Evolutionary conservation across 2,113 vertebrate species (phyloP).

Genomic region (Ophthalmolycus amberensis): DNA sequence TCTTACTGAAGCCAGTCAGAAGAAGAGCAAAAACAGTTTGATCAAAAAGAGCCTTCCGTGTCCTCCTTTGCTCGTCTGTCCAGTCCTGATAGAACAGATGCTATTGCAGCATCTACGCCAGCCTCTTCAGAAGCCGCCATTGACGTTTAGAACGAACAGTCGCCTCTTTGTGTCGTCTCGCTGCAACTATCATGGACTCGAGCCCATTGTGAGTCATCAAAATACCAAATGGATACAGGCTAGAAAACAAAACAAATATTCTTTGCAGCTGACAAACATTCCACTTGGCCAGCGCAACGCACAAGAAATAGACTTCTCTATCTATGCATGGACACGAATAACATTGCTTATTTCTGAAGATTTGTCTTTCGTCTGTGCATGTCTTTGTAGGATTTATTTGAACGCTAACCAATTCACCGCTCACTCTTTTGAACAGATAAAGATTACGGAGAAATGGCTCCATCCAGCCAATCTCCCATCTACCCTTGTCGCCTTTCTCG

Average conservation of each 20-base stretch:
- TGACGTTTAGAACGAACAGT: too few species aligned
- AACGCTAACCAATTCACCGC: slow-evolving; percentile 1
- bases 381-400: slow-evolving; percentile 34
- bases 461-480: slow-evolving; percentile 28
- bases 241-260: slow-evolving; percentile 4
- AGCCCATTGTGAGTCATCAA: slow-evolving; percentile 52
- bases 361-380: neutral
- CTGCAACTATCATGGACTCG: slow-evolving; percentile 26
- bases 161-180: too few species aligned
- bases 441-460: slow-evolving; percentile 17
- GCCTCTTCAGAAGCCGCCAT: too few species aligned
- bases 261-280: slow-evolving; percentile 22
- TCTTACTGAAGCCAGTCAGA: neutral
- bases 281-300: slow-evolving; percentile 13
- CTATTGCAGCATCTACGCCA: neutral
- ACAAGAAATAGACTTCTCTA: slow-evolving; percentile 21
- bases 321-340: slow-evolving; percentile 39
- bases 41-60: too few species aligned
- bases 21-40: neutral
- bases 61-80: neutral
- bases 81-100: neutral
- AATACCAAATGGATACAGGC: slow-evolving; percentile 27
- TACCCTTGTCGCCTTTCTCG: slow-evolving; percentile 15
- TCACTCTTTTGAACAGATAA: neutral
- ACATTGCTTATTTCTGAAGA: slow-evolving; percentile 10